These are phyloP conservation scores for Drosophila falleni DNA, from an alignment of 2,888 invertebrate genomes.

Conservation along the genomic window DNA sequence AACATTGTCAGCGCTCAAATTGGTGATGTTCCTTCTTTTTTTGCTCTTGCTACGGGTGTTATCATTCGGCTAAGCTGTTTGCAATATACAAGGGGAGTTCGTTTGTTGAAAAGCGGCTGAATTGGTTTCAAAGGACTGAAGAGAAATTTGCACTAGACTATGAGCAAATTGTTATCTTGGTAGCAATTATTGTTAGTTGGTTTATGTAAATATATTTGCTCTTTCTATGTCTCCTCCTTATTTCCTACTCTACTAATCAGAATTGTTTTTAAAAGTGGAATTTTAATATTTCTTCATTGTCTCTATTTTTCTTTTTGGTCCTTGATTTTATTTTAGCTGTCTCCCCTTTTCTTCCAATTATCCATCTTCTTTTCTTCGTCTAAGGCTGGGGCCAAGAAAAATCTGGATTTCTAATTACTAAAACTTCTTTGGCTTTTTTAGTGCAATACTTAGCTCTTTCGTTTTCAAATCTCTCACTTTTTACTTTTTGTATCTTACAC, in stretches of 20 bases:
- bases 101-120: conserved; percentile 4
- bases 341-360: background rate
- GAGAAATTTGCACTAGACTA: conserved; percentile 22
- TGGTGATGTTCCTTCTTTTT: conserved; percentile 20
- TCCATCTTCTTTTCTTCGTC: background rate
- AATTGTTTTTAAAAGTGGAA: too few relatives aligned
- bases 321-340: background rate
- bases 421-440: background rate
- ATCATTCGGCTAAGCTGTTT: conserved; percentile 1
- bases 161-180: conserved; percentile 31
- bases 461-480: background rate
- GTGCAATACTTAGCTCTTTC: background rate
- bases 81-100: background rate
- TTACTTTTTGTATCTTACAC: too few relatives aligned
- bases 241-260: too few relatives aligned
- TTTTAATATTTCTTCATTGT: too few relatives aligned
- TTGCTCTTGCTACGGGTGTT: background rate
- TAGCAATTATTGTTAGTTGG: conserved; percentile 28
- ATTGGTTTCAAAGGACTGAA: background rate
- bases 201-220: too few relatives aligned
- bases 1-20: conserved; percentile 44
- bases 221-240: too few relatives aligned
- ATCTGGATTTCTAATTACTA: background rate
- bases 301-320: background rate
- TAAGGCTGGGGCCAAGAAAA: background rate